Conservation (phyloP, 2,797 vertebrate genomes). For the Melanogrammus aeglefinus region DNA sequence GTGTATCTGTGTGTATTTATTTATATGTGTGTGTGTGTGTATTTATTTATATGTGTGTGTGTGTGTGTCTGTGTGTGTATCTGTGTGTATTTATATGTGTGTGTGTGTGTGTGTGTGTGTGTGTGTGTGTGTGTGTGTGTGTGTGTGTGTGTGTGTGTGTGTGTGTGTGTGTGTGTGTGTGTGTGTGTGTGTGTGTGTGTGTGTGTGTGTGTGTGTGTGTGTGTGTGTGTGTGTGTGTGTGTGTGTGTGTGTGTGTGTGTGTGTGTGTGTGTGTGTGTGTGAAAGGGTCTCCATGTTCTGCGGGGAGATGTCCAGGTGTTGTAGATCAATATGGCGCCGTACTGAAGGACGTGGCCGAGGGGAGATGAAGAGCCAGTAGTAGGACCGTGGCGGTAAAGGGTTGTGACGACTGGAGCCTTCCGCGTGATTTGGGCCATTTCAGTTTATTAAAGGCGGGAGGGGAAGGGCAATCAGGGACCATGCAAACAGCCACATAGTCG, state of each 20-base stretch:
- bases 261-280: too few species aligned
- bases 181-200: neutral
- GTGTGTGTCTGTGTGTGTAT: too few species aligned
- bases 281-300: neutral
- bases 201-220: too few species aligned
- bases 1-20: neutral
- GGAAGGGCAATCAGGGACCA: conserved; percentile 82
- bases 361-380: neutral
- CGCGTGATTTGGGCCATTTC: conserved; percentile 86
- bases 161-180: too few species aligned
- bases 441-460: conserved; percentile 79
- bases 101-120: neutral
- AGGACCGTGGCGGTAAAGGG: neutral
- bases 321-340: conserved; percentile 30
- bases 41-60: conserved; percentile 6
- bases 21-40: too few species aligned
- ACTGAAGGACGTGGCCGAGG: neutral
- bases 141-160: too few species aligned
- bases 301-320: conserved; percentile 20
- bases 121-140: neutral
- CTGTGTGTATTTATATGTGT: too few species aligned
- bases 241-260: too few species aligned
- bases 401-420: neutral
- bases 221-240: too few species aligned
- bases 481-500: conserved; percentile 46